Conservation (phyloP, 2,888 invertebrate genomes). For the Stegana nigrithorax region DNA sequence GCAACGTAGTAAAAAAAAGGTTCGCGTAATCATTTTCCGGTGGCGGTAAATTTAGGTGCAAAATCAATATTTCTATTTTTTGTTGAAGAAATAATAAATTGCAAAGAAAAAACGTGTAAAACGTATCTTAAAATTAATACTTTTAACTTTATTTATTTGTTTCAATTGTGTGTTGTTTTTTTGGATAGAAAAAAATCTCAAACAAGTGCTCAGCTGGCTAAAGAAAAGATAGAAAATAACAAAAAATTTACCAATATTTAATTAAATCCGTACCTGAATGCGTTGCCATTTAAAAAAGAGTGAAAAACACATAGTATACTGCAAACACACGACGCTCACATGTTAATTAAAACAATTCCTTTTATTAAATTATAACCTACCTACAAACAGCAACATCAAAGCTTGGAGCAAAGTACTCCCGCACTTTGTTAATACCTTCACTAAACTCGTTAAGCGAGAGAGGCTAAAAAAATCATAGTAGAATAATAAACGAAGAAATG, state of each 20-base stretch:
- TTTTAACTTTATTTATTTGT: background rate
- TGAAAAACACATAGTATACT: background rate
- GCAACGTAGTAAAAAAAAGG: background rate
- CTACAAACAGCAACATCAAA: background rate
- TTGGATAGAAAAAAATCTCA: too few species aligned
- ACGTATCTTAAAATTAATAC: background rate
- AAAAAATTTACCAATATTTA: background rate
- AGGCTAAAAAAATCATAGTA: constrained; percentile 44
- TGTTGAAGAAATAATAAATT: background rate
- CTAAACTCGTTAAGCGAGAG: too few species aligned
- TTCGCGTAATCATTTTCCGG: constrained; percentile 9
- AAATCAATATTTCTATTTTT: constrained; percentile 11
- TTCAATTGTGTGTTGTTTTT: background rate
- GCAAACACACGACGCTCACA: background rate
- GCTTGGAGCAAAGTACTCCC: too few species aligned
- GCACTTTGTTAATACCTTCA: too few species aligned
- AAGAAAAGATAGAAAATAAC: background rate
- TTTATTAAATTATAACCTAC: background rate
- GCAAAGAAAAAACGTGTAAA: background rate
- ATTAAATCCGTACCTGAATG: constrained; percentile 12
- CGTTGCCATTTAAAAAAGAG: background rate
- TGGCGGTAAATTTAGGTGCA: background rate
- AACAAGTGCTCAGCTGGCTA: background rate
- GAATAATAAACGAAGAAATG: constrained; percentile 55
- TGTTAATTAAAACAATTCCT: background rate